A percentile compares a stretch with the other conserved stretches of the same genome.
Evolutionary conservation across 2,888 invertebrate genomes (phyloP).

Genomic region (Netelia inedita): DNA sequence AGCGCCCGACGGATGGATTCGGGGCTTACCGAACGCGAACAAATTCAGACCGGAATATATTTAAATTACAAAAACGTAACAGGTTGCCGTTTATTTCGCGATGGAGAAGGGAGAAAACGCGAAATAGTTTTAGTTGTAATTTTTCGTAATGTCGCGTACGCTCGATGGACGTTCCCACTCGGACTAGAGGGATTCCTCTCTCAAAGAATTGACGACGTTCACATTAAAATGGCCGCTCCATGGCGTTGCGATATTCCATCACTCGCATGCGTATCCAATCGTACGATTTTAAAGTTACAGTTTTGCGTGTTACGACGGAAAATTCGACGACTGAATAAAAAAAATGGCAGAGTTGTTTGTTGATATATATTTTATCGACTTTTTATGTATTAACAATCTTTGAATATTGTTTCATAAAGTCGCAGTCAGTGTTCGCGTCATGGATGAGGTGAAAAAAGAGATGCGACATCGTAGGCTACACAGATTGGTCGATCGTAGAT

Average conservation of each 20-base stretch:
- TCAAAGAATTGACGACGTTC: constrained; percentile 71
- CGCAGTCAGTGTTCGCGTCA: not conserved
- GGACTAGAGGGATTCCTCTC: constrained; percentile 53
- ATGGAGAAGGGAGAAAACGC: constrained; percentile 1
- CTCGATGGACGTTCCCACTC: constrained; percentile 44
- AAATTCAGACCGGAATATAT: not conserved
- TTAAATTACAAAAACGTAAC: not conserved
- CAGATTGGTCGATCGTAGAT: constrained; percentile 47
- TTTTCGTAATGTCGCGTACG: constrained; percentile 32
- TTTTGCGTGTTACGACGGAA: not conserved
- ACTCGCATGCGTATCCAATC: not conserved
- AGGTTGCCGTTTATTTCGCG: constrained; percentile 5
- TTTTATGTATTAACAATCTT: not conserved
- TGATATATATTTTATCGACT: not conserved
- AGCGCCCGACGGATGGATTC: not conserved
- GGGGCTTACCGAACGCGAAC: not conserved
- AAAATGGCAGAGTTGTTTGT: not conserved
- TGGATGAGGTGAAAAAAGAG: not conserved
- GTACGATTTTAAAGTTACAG: not conserved
- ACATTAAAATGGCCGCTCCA: constrained; percentile 72
- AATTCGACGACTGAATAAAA: not conserved
- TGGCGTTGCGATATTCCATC: constrained; percentile 13
- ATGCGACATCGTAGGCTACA: not conserved
- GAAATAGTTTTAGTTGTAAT: constrained; percentile 4
- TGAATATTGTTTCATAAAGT: constrained; percentile 15